Conservation (phyloP, 92 coral and sea anemone species). For the Bergia puertoricense region DNA sequence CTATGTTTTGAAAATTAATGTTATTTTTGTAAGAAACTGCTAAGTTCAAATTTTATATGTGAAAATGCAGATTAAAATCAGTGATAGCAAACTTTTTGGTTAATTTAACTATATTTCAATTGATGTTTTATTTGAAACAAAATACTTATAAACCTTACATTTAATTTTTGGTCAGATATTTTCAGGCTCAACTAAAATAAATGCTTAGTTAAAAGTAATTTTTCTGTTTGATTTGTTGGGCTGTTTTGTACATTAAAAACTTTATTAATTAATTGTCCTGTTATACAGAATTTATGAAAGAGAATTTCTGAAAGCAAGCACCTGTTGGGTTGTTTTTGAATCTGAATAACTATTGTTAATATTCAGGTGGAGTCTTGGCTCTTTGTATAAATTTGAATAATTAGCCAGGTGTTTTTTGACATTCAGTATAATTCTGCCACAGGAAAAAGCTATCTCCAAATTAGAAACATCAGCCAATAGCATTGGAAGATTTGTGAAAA, state of each 20-base stretch:
- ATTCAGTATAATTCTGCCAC: conserved; percentile 8
- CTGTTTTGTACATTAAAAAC: background rate
- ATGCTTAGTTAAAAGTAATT: no score
- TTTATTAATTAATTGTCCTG: background rate
- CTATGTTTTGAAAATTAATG: no score
- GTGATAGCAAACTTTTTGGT: background rate
- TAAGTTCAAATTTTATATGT: background rate
- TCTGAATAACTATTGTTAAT: background rate
- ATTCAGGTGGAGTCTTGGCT: conserved; percentile 4
- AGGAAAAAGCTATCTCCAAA: conserved; percentile 15
- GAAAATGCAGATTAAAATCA: background rate
- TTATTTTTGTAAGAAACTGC: background rate
- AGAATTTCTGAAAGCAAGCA: background rate
- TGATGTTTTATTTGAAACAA: no score
- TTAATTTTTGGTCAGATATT: no score
- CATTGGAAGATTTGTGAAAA: background rate
- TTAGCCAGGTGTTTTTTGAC: conserved; percentile 34
- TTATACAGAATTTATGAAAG: background rate
- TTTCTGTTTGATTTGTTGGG: background rate
- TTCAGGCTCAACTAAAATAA: background rate
- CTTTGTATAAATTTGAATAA: background rate
- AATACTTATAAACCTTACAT: no score
- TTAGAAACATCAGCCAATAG: conserved; percentile 20
- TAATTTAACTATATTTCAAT: background rate
- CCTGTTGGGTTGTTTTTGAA: conserved; percentile 21